A percentile compares a stretch with the other conserved stretches of the same genome.
phyloP scores from a whole-genome alignment of 2,797 vertebrate species.

The Neostethus bicornis region DNA sequence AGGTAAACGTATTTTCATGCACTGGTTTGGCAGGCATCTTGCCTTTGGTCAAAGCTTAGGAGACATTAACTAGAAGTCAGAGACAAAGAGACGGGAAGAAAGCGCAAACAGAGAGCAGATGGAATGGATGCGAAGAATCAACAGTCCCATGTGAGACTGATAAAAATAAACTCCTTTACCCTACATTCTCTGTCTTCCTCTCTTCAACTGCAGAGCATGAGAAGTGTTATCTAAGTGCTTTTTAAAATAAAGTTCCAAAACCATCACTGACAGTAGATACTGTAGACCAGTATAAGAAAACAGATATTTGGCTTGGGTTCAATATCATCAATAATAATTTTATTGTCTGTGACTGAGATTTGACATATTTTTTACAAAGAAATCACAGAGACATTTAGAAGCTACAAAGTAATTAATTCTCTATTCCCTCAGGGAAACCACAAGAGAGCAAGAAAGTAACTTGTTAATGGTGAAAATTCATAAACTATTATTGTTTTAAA shows the following conservation, averaged over 20 bases:
- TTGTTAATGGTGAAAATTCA: slow-evolving; percentile 38
- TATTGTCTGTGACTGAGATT: slow-evolving; percentile 22
- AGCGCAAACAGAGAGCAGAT: slow-evolving; percentile 50
- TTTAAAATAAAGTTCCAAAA: slow-evolving; percentile 49
- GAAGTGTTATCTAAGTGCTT: slow-evolving; percentile 69
- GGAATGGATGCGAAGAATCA: slow-evolving; percentile 77
- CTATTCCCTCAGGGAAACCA: slow-evolving; percentile 10
- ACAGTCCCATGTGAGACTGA: slow-evolving; percentile 82
- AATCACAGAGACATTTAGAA: slow-evolving; percentile 16
- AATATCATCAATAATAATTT: slow-evolving; percentile 21
- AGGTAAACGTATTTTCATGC: not conserved
- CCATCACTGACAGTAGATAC: slow-evolving; percentile 55
- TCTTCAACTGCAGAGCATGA: slow-evolving; percentile 61
- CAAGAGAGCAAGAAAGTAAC: slow-evolving; percentile 26
- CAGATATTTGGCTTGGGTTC: slow-evolving; percentile 22
- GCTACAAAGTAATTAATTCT: slow-evolving; percentile 35
- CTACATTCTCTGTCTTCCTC: slow-evolving; percentile 74
- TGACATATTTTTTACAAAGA: slow-evolving; percentile 42
- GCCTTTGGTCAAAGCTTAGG: slow-evolving; percentile 14
- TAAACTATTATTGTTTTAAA: not conserved
- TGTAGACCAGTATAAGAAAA: slow-evolving; percentile 21
- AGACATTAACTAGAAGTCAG: slow-evolving; percentile 24
- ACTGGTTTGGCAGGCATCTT: not conserved
- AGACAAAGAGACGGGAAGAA: slow-evolving; percentile 33
- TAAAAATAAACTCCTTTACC: slow-evolving; percentile 86